Conservation (phyloP, 2,113 vertebrate genomes). For the Aepyceros melampus region DNA sequence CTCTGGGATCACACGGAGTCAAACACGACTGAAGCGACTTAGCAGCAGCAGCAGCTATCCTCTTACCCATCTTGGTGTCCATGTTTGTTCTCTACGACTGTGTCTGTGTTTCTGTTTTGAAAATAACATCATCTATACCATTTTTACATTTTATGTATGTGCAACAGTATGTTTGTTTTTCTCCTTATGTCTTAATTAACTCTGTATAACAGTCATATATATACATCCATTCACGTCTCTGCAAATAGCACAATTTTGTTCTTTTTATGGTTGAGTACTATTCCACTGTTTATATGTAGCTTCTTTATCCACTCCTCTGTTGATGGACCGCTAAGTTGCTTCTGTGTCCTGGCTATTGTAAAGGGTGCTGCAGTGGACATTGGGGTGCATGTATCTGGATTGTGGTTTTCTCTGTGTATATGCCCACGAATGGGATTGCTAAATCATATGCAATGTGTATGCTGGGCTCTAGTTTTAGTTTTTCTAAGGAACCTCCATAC, state of each 20-base stretch:
- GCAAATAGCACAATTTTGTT: not conserved
- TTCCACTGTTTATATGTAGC: not conserved
- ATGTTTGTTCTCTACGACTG: not conserved
- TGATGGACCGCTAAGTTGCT: not conserved
- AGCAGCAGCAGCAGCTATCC: no score
- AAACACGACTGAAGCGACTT: no score
- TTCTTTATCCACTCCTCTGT: not conserved
- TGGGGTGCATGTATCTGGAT: not conserved
- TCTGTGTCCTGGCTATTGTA: not conserved
- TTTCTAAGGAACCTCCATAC: not conserved
- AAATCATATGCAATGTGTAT: not conserved
- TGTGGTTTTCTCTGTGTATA: not conserved
- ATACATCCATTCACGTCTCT: not conserved
- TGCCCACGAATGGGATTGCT: not conserved
- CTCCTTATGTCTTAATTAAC: not conserved
- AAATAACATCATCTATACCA: not conserved
- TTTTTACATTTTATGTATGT: not conserved
- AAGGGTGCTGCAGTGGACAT: not conserved
- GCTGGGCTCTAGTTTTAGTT: not conserved
- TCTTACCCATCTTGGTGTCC: not conserved
- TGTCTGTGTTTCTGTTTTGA: not conserved
- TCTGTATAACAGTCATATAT: not conserved
- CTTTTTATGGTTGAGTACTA: not conserved
- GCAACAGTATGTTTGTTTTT: not conserved
- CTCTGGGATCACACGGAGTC: no score